Base-by-base conservation (phyloP, 1,140 invertebrate genomes). In the Drosophila lini region DNA sequence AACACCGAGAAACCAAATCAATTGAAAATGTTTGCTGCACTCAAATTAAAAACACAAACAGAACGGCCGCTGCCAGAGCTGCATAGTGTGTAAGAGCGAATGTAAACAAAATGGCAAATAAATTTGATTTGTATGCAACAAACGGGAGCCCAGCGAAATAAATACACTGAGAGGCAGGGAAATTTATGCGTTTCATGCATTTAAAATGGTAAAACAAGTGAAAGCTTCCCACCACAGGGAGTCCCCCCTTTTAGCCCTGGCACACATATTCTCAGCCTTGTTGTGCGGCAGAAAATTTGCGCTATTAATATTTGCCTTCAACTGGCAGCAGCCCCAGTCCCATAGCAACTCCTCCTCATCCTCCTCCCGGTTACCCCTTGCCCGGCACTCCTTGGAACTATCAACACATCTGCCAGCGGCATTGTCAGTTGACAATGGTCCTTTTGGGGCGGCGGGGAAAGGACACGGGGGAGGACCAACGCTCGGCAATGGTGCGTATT, bases 231-330 rank as follows among this genome's bases (percentile, higher is more conserved):
- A 44, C 36, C 50, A 40, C 50, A 28, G 19, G 19, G 34, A 38
- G 32, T 36, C 15, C 15, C 31, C 38, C 19, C 58, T 48, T 45
- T 45, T 47, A 67, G 28, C 58, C 68, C 52, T 83, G 71, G 62
- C 60, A 74, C 57, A 64, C 58, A 79, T 80, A 50, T 31, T 67
- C 40, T 28, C 68, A 71, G 64, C 41, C 57, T 71, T 88, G 83
- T 80, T 80, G 55, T 74, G 83, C 76, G 71, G 69, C 80, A 71
- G 64, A 88, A 88, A 88, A 88, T 89, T 83, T 88, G 84, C 80
- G 77, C 83, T 83, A 83, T 88, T 88, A 86, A 86, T 86, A 88
- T 86, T 88, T 86, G 71, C 83, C 80, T 86, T 86, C 80, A 86
- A 82, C 83, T 82, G 83, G 76, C 80, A 74, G 60, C 52, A 48